Base-by-base conservation (phyloP, 1,140 invertebrate species). In the Brachionus calyciflorus region DNA sequence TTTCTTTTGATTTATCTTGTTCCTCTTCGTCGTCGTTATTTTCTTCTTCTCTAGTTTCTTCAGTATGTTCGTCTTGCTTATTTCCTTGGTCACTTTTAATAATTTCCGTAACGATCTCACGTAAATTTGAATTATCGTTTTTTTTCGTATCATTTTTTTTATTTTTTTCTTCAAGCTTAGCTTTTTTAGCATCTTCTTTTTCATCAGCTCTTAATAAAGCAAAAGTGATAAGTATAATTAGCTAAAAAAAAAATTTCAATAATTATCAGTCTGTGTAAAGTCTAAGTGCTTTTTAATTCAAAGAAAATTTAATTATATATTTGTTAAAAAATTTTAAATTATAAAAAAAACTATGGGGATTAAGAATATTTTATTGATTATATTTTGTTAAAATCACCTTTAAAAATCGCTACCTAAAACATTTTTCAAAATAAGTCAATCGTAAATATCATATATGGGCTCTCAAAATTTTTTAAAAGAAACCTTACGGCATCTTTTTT, bases 141-240 rank as follows among this genome's bases (percentile, higher is more conserved):
- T 46, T 26, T 14, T 60, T 30, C 30, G 55, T 37, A 60, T 60
- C 55, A 33, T 33, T 60, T 21, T 73, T 73, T 55, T 40, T 37
- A n/a, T 2, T 33, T 41, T 37, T 49, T 12, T 9, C 24, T 19
- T 73, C 69, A 4, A 17, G 30, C 5, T 73, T 73, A 5, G 46
- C 30, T 14, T 51, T 55, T 73, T 73, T 73, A 21, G 30, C 46
- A 10, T 55, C 51, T 30, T 73, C 69, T 73, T 73, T 73, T 41
- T 73, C 69, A 7, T 73, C 69, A 55, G 46, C 26, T 53, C 69
- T 73, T 33, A 5, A n/a, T n/a, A n/a, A n/a, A n/a, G n/a, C n/a
- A n/a, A n/a, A n/a, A n/a, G n/a, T n/a, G n/a, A n/a, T n/a, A n/a
- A n/a, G n/a, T n/a, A n/a, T n/a, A n/a, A n/a, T n/a, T n/a, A n/a